Percentiles rank a stretch among this genome's conserved stretches.
Evolutionary conservation across 1,140 invertebrate species (phyloP).

Genomic region (Drosophila saltans): DNA sequence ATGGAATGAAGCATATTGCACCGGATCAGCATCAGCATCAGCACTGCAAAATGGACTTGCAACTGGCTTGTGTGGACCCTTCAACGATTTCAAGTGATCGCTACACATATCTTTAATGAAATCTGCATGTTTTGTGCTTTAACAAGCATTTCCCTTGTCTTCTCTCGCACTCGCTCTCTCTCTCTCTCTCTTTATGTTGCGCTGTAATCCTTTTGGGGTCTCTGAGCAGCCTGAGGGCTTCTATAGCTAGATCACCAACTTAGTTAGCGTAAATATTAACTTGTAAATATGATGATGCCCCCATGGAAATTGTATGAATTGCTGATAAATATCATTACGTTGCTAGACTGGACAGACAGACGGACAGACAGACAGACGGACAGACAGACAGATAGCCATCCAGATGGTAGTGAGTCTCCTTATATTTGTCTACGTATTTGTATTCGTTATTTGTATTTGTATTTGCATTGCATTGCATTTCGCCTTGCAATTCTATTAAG

Average conservation of each 20-base stretch:
- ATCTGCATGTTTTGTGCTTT: conserved; percentile 79
- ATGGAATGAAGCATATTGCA: conserved; percentile 44
- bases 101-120: conserved; percentile 75
- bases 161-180: conserved; percentile 43
- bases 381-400: background rate
- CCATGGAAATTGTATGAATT: conserved; percentile 81
- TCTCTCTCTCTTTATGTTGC: conserved; percentile 32
- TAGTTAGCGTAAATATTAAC: conserved; percentile 82
- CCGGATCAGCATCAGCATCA: conserved; percentile 23
- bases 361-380: background rate
- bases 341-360: conserved; percentile 13
- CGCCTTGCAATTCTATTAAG: conserved; percentile 79
- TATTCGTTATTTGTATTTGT: conserved; percentile 26
- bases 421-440: conserved; percentile 6
- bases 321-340: conserved; percentile 81
- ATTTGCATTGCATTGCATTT: conserved; percentile 73
- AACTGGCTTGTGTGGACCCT: conserved; percentile 41
- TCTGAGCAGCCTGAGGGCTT: conserved; percentile 33
- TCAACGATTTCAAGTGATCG: conserved; percentile 48
- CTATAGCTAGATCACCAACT: conserved; percentile 43
- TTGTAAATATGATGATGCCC: conserved; percentile 83
- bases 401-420: background rate
- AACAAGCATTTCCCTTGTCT: conserved; percentile 81
- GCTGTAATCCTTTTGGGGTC: conserved; percentile 65
- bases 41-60: conserved; percentile 40